These are phyloP conservation scores for Oligia fasciuncula DNA, from an alignment of 2,888 invertebrate genomes.

Conservation along the genomic window DNA sequence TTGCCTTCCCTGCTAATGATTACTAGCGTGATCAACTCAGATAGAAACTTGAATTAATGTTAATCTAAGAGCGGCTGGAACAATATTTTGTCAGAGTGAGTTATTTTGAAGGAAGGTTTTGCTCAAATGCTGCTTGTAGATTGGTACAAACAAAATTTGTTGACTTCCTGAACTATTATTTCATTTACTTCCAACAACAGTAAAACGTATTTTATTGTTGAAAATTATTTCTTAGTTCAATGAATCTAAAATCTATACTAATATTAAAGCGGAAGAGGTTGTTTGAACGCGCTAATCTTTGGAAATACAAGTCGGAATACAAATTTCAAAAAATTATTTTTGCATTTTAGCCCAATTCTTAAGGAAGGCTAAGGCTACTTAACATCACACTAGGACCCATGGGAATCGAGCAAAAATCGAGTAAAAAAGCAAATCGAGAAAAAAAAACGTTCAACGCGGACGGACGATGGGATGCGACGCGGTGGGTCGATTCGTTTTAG, in stretches of 20 bases:
- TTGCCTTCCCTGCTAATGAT: conserved; percentile 51
- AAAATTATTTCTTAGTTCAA: neutral
- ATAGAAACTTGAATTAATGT: conserved; percentile 35
- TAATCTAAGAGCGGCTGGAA: conserved; percentile 31
- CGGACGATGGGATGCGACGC: neutral
- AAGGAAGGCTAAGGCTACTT: neutral
- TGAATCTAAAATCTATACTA: neutral
- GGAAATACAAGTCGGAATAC: neutral
- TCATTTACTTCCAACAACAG: neutral
- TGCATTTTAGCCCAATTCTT: neutral
- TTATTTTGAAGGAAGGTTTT: conserved; percentile 22
- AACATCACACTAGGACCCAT: too few relatives aligned
- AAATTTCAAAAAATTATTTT: neutral
- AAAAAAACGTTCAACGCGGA: neutral
- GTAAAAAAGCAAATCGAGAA: too few relatives aligned
- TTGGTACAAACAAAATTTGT: neutral
- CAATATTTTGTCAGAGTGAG: conserved; percentile 29
- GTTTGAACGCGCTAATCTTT: neutral
- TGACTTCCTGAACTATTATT: neutral
- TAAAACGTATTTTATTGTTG: neutral
- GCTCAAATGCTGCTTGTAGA: neutral
- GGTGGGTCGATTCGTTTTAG: neutral
- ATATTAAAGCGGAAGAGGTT: neutral
- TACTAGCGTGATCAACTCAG: conserved; percentile 29
- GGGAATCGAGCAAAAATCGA: too few relatives aligned